phyloP scores from a whole-genome alignment of 2,888 invertebrate genomes.

The Sphaeridia pumilis region DNA sequence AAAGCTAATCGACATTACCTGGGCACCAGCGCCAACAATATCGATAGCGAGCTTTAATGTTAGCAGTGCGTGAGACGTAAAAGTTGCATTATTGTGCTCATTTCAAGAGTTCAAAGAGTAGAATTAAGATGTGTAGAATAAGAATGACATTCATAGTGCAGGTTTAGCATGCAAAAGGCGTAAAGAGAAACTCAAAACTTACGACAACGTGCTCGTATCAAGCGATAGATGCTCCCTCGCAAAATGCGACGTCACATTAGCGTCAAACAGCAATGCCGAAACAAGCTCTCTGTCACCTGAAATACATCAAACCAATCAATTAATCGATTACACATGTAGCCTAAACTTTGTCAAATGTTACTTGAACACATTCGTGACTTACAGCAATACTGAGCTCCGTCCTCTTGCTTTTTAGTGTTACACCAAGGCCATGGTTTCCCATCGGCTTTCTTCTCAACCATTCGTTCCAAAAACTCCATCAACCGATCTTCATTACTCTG shows the following conservation, averaged over 20 bases:
- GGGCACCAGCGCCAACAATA: slow-evolving; percentile 83
- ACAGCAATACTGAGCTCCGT: slow-evolving; percentile 28
- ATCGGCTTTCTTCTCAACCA: too few relatives aligned
- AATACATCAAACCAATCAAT: slow-evolving; percentile 36
- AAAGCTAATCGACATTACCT: too few relatives aligned
- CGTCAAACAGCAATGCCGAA: slow-evolving; percentile 74
- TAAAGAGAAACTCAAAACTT: neutral
- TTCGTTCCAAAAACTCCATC: slow-evolving; percentile 63
- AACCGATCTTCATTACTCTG: slow-evolving; percentile 63
- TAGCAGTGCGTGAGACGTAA: neutral
- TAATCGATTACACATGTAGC: neutral
- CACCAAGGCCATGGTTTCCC: slow-evolving; percentile 25
- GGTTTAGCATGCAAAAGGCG: too few relatives aligned
- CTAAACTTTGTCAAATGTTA: neutral
- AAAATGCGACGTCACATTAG: slow-evolving; percentile 76
- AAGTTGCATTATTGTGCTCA: too few relatives aligned
- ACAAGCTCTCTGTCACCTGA: slow-evolving; percentile 74
- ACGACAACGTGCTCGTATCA: neutral
- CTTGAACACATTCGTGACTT: slow-evolving; percentile 2
- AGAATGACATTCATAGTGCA: too few relatives aligned
- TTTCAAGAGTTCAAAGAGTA: too few relatives aligned
- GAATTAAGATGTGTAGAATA: too few relatives aligned
- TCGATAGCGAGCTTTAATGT: slow-evolving; percentile 71
- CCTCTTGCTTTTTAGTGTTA: slow-evolving; percentile 23
- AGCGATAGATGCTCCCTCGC: slow-evolving; percentile 43